phyloP scores from a whole-genome alignment of 2,797 vertebrate genomes.

The Vireo griseus region DNA sequence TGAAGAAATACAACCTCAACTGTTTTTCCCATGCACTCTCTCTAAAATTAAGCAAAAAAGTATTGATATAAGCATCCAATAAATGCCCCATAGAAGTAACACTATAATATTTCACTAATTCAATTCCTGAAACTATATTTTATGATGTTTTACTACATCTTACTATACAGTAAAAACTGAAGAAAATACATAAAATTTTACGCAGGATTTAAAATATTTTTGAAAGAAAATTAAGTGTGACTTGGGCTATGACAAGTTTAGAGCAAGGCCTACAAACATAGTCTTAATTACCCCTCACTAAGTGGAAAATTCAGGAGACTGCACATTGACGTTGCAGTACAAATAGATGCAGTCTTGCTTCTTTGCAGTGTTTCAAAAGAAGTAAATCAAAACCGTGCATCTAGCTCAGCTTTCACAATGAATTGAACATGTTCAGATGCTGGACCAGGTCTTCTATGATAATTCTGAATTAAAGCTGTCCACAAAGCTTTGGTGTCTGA shows the following conservation, averaged over 20 bases:
- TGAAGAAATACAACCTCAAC: not conserved
- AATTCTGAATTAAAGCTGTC: not conserved
- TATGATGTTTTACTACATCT: not conserved
- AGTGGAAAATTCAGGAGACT: not conserved
- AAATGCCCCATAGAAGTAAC: not conserved
- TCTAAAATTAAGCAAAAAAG: not conserved
- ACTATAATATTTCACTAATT: not conserved
- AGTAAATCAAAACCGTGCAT: not conserved
- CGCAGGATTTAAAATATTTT: not conserved
- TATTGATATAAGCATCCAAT: not conserved
- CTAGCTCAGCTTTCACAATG: not conserved
- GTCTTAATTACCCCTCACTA: not conserved
- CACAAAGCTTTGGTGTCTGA: not conserved
- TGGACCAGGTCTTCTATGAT: not conserved
- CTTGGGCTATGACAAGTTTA: not conserved
- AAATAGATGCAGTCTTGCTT: not conserved
- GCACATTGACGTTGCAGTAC: not conserved
- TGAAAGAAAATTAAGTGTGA: not conserved
- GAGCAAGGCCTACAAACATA: not conserved
- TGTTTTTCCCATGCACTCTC: not conserved
- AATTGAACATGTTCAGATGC: not conserved
- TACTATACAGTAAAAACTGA: not conserved
- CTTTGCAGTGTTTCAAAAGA: not conserved
- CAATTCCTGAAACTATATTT: not conserved
- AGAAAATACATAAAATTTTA: not conserved